phyloP scores from a whole-genome alignment of 2,888 invertebrate species.

The Sinotaia quadrata region DNA sequence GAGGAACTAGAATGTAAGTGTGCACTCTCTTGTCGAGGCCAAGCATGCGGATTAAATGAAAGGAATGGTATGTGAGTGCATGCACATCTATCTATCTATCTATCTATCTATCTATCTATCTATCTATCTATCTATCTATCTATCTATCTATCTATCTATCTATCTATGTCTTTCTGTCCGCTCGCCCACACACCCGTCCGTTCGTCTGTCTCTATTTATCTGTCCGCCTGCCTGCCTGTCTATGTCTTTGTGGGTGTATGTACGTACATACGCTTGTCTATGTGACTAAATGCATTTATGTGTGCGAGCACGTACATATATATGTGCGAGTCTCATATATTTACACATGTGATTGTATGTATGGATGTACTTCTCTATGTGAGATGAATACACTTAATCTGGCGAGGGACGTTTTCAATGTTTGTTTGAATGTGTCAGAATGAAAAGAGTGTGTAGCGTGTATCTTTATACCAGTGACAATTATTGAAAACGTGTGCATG shows the following conservation, averaged over 20 bases:
- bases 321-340: conserved; percentile 1
- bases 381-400: too few species aligned
- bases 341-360: neutral
- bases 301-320: neutral
- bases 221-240: neutral
- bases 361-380: neutral
- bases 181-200: neutral
- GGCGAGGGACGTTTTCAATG: too few species aligned
- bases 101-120: too few species aligned
- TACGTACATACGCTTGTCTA: neutral
- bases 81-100: too few species aligned
- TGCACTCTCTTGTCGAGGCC: too few species aligned
- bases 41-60: too few species aligned
- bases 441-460: too few species aligned
- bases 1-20: too few species aligned
- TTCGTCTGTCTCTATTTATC: neutral
- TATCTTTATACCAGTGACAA: too few species aligned
- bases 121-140: too few species aligned
- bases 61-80: neutral
- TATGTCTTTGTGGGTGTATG: conserved; percentile 4
- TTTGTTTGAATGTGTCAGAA: too few species aligned
- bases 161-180: neutral
- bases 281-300: neutral
- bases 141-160: neutral
- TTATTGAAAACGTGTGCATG: too few species aligned